Percentiles rank a stretch among this genome's conserved stretches.
Evolutionary conservation across 2,797 vertebrate species (phyloP).

Genomic region (Carcharodon carcharias): DNA sequence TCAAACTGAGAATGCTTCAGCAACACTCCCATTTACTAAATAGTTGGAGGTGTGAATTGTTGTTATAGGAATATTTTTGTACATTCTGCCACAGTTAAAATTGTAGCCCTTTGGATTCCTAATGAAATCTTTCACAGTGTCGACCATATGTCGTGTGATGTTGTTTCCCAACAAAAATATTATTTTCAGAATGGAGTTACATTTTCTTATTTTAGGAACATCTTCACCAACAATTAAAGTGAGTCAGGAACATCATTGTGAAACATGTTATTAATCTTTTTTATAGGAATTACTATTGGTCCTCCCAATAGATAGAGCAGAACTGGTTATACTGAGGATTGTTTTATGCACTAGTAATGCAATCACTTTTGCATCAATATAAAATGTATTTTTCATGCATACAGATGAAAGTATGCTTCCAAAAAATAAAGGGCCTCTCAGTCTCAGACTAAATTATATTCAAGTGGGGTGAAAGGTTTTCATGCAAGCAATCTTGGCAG

Average conservation of each 20-base stretch:
- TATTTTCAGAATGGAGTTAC: background rate
- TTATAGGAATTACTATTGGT: background rate
- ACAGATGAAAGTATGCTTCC: background rate
- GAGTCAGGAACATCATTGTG: background rate
- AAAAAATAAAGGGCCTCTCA: background rate
- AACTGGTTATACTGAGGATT: background rate
- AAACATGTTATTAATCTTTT: background rate
- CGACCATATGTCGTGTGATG: background rate
- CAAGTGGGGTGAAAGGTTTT: no score
- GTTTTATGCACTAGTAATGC: background rate
- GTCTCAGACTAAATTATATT: background rate
- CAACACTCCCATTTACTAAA: conserved; percentile 14
- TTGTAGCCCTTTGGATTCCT: background rate
- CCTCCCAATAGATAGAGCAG: background rate
- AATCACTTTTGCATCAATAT: background rate
- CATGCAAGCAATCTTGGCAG: background rate
- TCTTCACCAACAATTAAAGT: no score
- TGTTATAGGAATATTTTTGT: conserved; percentile 16
- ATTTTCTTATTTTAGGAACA: background rate
- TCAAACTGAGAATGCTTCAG: background rate
- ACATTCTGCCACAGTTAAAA: conserved; percentile 11
- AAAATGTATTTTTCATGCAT: background rate
- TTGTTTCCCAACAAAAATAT: background rate
- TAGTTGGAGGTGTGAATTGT: background rate
- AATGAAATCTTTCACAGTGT: background rate